Base-by-base conservation (phyloP, 2,797 vertebrate species). In the Muraenolepis orangiensis region DNA sequence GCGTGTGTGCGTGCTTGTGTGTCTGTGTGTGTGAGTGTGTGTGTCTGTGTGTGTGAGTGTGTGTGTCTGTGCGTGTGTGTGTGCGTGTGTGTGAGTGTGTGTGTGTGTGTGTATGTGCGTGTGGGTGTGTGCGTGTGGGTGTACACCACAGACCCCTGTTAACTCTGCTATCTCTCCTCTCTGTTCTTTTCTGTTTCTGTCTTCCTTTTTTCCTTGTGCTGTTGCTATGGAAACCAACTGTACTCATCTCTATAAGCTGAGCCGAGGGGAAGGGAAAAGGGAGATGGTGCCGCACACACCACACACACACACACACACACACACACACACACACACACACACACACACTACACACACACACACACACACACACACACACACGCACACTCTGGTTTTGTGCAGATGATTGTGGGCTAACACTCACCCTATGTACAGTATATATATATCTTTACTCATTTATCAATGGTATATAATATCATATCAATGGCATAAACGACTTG, bases 171-270 rank as follows among this genome's bases (percentile, higher is more conserved):
- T 38, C 23, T 38, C 3, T 78, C 66, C 66, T 74, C 69, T 70
- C 46, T 66, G 26, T 64, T 23, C 69, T 26, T 72, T 12, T 40
- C 20, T 69, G 23, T 28, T 30, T 68, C 40, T 40, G 4, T 75
- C 42, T 74, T 51, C 32, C 0, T 72, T 76, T 69, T 68, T 76
- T 78, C 67, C 36, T 79, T 87, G 31, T 64, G 51, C 78, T 85
- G 88, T 91, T 90, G 85, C 84, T 79, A 87, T 84, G 84, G 90
- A 81, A 87, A 90, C 86, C 77, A 64, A 57, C 82, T 83, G 76
- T 36, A 84, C 86, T 87, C 79, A 77, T 83, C 72, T 29, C 77
- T 30, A 66, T 85, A 76, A 74, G 78, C 86, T 87, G 80, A 91
- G 82, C 88, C 88, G 86, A 67, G 66, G 85, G 82, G 81, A 86